Conservation (phyloP, 2,113 vertebrate species). For the chimpanzee (Pan troglodytes) region NHGRI_mPanTro3-v2.1_pri NC_072398.2:108045501-108046000, state of each 20-base stretch:
- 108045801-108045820: background rate
- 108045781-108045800: background rate
- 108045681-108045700: background rate
- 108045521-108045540: slow-evolving; percentile 8
- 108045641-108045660: background rate
- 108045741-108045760: background rate
- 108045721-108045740: background rate
- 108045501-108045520: background rate
- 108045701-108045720: background rate
- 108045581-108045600: background rate
- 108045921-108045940: background rate
- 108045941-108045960: background rate
- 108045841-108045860: background rate
- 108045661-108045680: slow-evolving; percentile 13
- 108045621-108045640: background rate
- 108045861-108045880: background rate
- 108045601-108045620: background rate
- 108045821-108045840: background rate
- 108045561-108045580: background rate
- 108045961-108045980: background rate
- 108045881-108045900: background rate
- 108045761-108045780: background rate
- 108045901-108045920: background rate
- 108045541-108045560: background rate
- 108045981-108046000: background rate